Conservation (phyloP, 2,113 vertebrate genomes). For the Plestiodon gilberti region DNA sequence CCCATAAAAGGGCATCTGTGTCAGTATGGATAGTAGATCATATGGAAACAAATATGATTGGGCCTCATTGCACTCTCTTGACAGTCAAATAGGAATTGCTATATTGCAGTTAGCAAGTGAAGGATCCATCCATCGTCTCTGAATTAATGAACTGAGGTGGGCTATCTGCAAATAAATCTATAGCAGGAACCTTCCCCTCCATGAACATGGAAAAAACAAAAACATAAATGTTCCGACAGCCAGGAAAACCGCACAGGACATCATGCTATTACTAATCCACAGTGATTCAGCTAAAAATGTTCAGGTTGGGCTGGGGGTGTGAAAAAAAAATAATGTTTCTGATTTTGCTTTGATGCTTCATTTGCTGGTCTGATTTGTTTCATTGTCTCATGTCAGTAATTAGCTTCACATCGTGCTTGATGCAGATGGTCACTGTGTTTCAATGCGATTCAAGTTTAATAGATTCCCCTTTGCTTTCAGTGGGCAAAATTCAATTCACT, state of each 20-base stretch:
- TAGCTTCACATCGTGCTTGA: too few relatives aligned
- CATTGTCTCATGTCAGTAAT: too few relatives aligned
- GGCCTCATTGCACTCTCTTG: slow-evolving; percentile 11
- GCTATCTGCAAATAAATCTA: not conserved
- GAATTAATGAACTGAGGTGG: not conserved
- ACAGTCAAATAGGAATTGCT: not conserved
- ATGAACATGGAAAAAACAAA: not conserved
- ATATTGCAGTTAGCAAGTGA: not conserved
- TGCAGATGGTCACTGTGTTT: too few relatives aligned
- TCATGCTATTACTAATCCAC: not conserved
- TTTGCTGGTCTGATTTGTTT: too few relatives aligned
- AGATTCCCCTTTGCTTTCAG: too few relatives aligned
- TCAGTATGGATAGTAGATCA: slow-evolving; percentile 38
- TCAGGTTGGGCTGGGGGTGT: not conserved
- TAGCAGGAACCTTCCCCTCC: not conserved
- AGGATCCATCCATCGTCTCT: not conserved
- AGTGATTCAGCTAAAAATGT: not conserved
- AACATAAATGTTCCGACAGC: not conserved
- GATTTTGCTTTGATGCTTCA: too few relatives aligned
- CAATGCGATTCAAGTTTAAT: too few relatives aligned
- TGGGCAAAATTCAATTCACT: too few relatives aligned
- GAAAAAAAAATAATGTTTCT: too few relatives aligned
- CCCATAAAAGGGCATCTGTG: slow-evolving; percentile 53
- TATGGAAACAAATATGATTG: not conserved
- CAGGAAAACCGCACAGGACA: not conserved